phyloP scores from a whole-genome alignment of 1,140 invertebrate species.

The Drosophila tsacasi region DNA sequence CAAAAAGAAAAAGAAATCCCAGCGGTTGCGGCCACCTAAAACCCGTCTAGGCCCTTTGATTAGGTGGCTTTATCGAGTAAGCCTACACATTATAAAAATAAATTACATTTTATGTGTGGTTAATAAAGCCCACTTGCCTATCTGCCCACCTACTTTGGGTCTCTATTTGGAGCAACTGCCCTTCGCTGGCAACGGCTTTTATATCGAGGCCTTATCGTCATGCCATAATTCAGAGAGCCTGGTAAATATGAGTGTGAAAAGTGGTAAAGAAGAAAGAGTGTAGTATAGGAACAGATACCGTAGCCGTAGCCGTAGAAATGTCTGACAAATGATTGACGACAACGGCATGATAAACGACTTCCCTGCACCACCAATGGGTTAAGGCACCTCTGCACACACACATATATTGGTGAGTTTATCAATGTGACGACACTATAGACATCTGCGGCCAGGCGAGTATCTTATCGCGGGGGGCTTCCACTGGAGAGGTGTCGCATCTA shows the following conservation, averaged over 20 bases:
- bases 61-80: slow-evolving; percentile 55
- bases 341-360: slow-evolving; percentile 68
- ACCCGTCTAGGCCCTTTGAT: slow-evolving; percentile 49
- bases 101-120: slow-evolving; percentile 64
- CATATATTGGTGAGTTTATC: slow-evolving; percentile 39
- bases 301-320: slow-evolving; percentile 36
- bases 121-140: slow-evolving; percentile 61
- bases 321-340: slow-evolving; percentile 79
- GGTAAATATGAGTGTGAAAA: slow-evolving; percentile 35
- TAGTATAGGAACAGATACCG: slow-evolving; percentile 15
- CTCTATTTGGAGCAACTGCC: slow-evolving; percentile 65
- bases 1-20: slow-evolving; percentile 14
- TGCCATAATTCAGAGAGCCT: slow-evolving; percentile 38
- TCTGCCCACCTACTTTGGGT: slow-evolving; percentile 52
- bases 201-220: slow-evolving; percentile 55
- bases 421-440: slow-evolving; percentile 36
- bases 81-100: slow-evolving; percentile 62
- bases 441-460: slow-evolving; percentile 16
- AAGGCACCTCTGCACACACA: slow-evolving; percentile 19
- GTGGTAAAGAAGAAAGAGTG: slow-evolving; percentile 11
- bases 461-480: slow-evolving; percentile 57
- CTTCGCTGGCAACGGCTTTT: slow-evolving; percentile 45
- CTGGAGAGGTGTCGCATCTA: slow-evolving; percentile 47
- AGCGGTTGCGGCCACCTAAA: slow-evolving; percentile 22
- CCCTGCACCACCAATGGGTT: slow-evolving; percentile 68